Evolutionary conservation across 2,113 vertebrate species (phyloP), one percentile per base, ranked within the genome.

Genomic region (Ploceus nigricollis): DNA sequence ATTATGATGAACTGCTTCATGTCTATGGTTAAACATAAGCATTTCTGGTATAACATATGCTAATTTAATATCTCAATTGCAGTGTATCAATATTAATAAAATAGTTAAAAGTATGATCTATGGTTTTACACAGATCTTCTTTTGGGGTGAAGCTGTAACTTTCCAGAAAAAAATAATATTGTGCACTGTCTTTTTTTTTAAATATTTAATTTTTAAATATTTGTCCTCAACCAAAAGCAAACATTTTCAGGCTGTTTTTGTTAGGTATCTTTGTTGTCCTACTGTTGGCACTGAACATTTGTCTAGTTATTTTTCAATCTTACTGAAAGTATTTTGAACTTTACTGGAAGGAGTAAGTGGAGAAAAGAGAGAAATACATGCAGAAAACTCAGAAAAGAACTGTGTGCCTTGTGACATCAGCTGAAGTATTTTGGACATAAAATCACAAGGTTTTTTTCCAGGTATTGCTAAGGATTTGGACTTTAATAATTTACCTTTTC

Each of bases 1-100:
- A 70, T 89, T 92, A 93, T 83, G 86, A 68, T 89, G 50, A 93
- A 94, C 81, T 81, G 44, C 76, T 97, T 94, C 45, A 63, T 51
- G 75, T 78, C 44, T 90, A 24, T 89, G 39, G 87, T 83, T 97
- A 94, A 57, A 72, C 72, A 88, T 58, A 72, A 72, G 19, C 2
- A 82, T 87, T 87, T 90, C 91, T 77, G 3, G 44, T 75, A 88
- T 45, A 91, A 93, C 72, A 17, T 64, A 71, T 93, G 70, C 37
- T 78, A 92, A 93, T 87, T 69, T 47, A 95, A 27, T 81, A 61
- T 45, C 58, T 82, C 65, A 71, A 14, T 71, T 81, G 61, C 30
- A 72, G 13, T 61, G 35, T 76, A 91, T 82, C 57, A 44, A 54
- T 87, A 86, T 73, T 82, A 90, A 87, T 51, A 86, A 80, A 89